Evolutionary conservation across 2,888 invertebrate genomes (phyloP), one percentile per base, ranked within the genome.

Genomic region (Drepana falcataria): DNA sequence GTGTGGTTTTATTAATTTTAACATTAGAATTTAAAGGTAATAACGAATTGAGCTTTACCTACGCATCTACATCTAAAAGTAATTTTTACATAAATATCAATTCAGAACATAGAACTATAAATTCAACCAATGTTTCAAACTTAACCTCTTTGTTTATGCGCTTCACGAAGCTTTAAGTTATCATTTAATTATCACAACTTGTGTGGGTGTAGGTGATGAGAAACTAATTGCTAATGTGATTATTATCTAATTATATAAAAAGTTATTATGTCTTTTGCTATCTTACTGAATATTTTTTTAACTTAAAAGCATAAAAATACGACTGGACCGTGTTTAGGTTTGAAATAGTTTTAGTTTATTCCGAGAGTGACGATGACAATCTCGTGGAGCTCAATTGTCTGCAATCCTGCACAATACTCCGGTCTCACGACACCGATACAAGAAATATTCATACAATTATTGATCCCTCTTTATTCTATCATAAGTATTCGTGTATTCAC

Each of bases 381-480:
- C 41, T 48, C 48, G 21, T 47, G 33, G 5, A 44, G 44, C 40
- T 9, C 44, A 7, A 7, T 3, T 9, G 44, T 9, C 44, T 44
- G 9, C 9, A 4, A 3, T 48, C 44, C 41, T 44, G 44, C 9
- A 44, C 44, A 41, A 41, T 41, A 44, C 51, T 53, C 55, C 61
- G 58, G 57, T 60, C 56, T 61, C 60, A 64, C 60, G 63, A 65
- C 66, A 68, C 56, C 62, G 59, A 65, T 61, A 66, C 64, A 66
- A 61, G 67, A 69, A 71, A 69, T 72, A 71, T 75, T 73, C 67
- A 69, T 71, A 74, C 66, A 71, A 68, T 67, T 71, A 79, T 86
- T 87, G 87, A 83, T 89, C 87, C 88, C 87, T 75, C 81, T 77
- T 83, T 82, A 79, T 75, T 80, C 74, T 84, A 85, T 80, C 81